Conservation (phyloP, 2,797 vertebrate genomes). For the Dryobates pubescens region DNA sequence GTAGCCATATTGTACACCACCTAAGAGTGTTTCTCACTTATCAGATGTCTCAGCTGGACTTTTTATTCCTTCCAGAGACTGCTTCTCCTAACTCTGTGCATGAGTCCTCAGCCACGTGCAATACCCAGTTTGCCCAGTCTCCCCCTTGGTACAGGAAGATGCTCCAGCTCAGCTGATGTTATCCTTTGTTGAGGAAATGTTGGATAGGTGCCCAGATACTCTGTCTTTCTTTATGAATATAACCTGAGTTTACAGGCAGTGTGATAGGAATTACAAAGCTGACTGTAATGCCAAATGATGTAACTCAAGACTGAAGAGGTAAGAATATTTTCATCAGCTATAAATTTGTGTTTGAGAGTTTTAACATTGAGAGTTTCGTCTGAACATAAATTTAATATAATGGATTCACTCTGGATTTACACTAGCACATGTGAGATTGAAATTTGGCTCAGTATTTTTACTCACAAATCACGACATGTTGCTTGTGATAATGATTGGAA, state of each 20-base stretch:
- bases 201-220: neutral
- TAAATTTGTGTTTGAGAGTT: neutral
- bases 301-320: constrained; percentile 44
- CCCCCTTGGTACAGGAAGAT: neutral
- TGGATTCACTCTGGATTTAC: neutral
- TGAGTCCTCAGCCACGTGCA: neutral
- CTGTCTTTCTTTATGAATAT: constrained; percentile 9
- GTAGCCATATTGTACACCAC: neutral
- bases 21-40: neutral
- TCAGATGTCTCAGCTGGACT: neutral
- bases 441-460: neutral
- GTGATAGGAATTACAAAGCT: constrained; percentile 30
- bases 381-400: neutral
- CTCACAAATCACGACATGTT: neutral
- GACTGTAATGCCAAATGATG: constrained; percentile 3
- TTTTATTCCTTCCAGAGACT: constrained; percentile 9
- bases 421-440: neutral
- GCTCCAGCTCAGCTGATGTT: neutral
- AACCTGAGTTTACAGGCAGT: neutral
- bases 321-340: neutral
- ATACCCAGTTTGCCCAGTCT: neutral
- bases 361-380: neutral
- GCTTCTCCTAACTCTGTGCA: neutral
- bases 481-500: constrained; percentile 7
- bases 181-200: neutral